Evolutionary conservation across 2,797 vertebrate genomes (phyloP).

Genomic region (Phataginus tricuspis): DNA sequence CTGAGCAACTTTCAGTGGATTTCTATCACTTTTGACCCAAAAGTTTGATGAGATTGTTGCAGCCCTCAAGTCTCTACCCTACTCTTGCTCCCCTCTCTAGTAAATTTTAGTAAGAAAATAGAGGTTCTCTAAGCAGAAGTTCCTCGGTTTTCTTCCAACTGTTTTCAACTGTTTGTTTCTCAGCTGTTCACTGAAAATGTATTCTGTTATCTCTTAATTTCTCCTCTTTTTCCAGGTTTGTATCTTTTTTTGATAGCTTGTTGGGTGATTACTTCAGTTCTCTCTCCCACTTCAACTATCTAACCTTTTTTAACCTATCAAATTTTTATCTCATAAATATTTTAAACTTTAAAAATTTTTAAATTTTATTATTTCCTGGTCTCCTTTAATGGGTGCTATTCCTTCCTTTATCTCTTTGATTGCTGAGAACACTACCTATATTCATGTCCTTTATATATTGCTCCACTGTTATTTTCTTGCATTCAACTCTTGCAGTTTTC

Average conservation of each 20-base stretch:
- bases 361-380: constrained; percentile 44
- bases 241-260: neutral
- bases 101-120: constrained; percentile 5
- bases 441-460: neutral
- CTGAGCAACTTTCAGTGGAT: neutral
- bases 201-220: neutral
- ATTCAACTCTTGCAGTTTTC: neutral
- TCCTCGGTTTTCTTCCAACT: neutral
- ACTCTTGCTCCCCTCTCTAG: neutral
- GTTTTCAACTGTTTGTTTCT: neutral
- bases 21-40: neutral
- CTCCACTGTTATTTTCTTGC: neutral
- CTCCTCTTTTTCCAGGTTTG: neutral
- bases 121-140: neutral
- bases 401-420: constrained; percentile 24
- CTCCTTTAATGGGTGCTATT: neutral
- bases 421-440: neutral
- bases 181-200: neutral
- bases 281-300: neutral
- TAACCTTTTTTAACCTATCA: neutral
- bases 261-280: neutral
- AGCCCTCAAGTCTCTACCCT: neutral
- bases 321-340: constrained; percentile 9
- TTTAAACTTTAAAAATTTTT: neutral
- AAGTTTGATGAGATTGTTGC: neutral